Evolutionary conservation across 2,888 invertebrate genomes (phyloP), one percentile per base, ranked within the genome.

Genomic region (Aphidoletes aphidimyza): DNA sequence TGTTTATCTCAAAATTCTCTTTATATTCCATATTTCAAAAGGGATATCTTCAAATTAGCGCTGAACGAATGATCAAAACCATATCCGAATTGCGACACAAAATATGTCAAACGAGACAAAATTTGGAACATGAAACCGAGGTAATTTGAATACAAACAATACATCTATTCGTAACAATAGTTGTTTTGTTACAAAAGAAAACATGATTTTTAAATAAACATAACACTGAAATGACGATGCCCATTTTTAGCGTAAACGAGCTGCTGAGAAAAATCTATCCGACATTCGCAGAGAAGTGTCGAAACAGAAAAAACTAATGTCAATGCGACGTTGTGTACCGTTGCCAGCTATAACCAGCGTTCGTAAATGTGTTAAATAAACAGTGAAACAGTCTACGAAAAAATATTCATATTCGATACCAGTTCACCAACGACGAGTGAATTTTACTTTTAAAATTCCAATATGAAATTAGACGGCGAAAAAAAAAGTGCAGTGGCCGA

Each of bases 1-100:
- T n/a, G n/a, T n/a, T n/a, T n/a, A n/a, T 49, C 84, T 26, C 17
- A n/a, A n/a, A 42, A 45, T 22, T 45, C 5, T n/a, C 9, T 45
- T 49, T 19, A 36, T 30, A 19, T 45, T 42, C 42, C 9, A 83
- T 39, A 8, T 78, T 78, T 85, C 84, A 78, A 39, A 49, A 85
- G 85, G 86, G 85, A 39, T 85, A 85, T 84, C 45, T 86, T 45
- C 84, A 84, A 83, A 86, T 85, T 54, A 84, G 85, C 17, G 59
- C 85, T 26, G 86, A 86, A 84, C 84, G 85, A 8, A 54, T 86
- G 42, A 86, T 85, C 37, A 86, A 86, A 84, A 83, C 84, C 47
- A 85, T 86, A 47, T 83, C 85, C 26, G 86, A 86, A 69, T 85
- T 86, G 59, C 85, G 86, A 30, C 85, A 85, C 54, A 85, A 85